phyloP scores from a whole-genome alignment of 1,140 invertebrate species.

The Latrodectus geometricus region DNA sequence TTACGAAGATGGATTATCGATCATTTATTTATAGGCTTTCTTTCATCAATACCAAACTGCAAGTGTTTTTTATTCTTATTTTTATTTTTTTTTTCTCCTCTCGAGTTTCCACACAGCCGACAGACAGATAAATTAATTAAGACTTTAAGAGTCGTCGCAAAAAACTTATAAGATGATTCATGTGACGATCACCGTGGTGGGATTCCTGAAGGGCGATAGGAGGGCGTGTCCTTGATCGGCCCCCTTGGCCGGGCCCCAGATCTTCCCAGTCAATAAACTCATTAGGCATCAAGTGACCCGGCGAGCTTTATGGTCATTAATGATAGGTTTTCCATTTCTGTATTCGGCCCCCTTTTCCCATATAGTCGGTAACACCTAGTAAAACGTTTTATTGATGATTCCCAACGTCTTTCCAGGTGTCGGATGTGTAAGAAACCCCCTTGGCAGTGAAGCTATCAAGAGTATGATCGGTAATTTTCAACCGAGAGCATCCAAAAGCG shows the following conservation, averaged over 20 bases:
- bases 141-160: conserved; percentile 6
- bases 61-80: conserved; percentile 13
- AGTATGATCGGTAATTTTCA: too few species aligned
- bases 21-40: conserved; percentile 2
- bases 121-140: conserved; percentile 57
- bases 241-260: conserved; percentile 56
- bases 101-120: background rate
- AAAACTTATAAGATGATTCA: conserved; percentile 41
- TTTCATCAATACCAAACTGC: conserved; percentile 16
- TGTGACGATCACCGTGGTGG: conserved; percentile 3
- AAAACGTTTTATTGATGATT: conserved; percentile 54
- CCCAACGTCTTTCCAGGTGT: conserved; percentile 5
- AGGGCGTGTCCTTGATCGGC: conserved; percentile 50
- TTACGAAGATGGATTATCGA: background rate
- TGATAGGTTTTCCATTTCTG: conserved; percentile 57
- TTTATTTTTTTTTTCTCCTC: too few species aligned
- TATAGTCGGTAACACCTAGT: conserved; percentile 51
- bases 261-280: conserved; percentile 59
- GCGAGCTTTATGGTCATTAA: conserved; percentile 59
- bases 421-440: background rate
- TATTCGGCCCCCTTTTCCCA: background rate
- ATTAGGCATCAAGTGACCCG: conserved; percentile 53
- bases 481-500: too few species aligned
- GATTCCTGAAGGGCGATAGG: conserved; percentile 44
- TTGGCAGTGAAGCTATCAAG: background rate